Conservation (phyloP, 2,797 vertebrate genomes). For the Anniella stebbinsi region DNA sequence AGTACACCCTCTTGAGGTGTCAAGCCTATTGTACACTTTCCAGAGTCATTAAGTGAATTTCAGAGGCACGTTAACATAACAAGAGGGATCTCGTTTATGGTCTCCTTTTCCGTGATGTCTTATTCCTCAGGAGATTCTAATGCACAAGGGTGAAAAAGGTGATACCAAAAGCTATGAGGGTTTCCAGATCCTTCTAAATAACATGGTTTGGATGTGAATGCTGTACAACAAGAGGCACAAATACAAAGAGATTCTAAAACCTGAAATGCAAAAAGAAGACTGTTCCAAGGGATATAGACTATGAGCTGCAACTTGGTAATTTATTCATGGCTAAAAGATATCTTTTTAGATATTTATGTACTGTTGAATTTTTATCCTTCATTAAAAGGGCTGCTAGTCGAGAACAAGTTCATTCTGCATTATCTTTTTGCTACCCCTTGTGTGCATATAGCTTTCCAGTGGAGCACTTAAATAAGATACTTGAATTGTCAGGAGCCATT, state of each 20-base stretch:
- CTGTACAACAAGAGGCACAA: not conserved
- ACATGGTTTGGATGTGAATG: slow-evolving; percentile 9
- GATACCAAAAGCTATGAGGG: slow-evolving; percentile 21
- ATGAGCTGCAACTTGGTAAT: not conserved
- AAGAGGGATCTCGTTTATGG: not conserved
- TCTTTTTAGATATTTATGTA: slow-evolving; percentile 31
- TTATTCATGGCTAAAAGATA: slow-evolving; percentile 10
- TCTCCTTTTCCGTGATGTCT: slow-evolving; percentile 32
- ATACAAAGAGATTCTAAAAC: slow-evolving; percentile 24
- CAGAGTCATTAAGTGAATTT: slow-evolving; percentile 58
- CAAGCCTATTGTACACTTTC: slow-evolving; percentile 40
- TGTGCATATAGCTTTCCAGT: not conserved
- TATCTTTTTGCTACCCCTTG: not conserved
- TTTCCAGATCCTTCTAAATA: slow-evolving; percentile 22
- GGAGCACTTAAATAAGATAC: slow-evolving; percentile 34
- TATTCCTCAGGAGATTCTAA: slow-evolving; percentile 47
- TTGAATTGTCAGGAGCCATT: slow-evolving; percentile 64
- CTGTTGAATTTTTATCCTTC: slow-evolving; percentile 20
- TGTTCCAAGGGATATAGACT: not conserved
- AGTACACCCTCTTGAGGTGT: slow-evolving; percentile 58
- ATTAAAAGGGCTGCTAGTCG: slow-evolving; percentile 28
- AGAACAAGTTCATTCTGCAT: slow-evolving; percentile 30
- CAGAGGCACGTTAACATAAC: slow-evolving; percentile 6
- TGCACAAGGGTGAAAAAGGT: slow-evolving; percentile 22
- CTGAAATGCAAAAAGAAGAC: not conserved